Conservation (phyloP, 1,140 invertebrate species). For the Meloidogyne floridensis region DNA sequence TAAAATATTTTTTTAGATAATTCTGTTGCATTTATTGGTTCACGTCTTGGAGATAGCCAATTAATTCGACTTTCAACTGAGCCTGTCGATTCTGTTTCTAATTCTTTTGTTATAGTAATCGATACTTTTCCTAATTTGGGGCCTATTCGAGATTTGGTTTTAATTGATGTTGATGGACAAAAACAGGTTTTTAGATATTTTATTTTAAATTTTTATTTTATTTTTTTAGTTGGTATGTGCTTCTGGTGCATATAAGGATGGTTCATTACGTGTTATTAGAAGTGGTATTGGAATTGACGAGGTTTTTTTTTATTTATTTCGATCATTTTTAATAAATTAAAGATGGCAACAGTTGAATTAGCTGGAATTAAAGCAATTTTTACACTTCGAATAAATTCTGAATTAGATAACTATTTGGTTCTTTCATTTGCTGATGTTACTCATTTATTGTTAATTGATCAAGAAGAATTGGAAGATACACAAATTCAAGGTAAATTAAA, state of each 20-base stretch:
- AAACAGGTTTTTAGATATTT: background rate
- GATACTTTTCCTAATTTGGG: constrained; percentile 95
- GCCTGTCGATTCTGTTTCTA: constrained; percentile 76
- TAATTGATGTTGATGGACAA: background rate
- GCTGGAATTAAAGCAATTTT: constrained; percentile 83
- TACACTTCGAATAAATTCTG: constrained; percentile 43
- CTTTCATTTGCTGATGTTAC: constrained; percentile 60
- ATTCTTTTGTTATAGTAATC: constrained; percentile 86
- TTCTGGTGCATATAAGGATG: constrained; percentile 81
- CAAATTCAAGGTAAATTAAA: constrained; percentile 73
- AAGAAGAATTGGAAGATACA: constrained; percentile 95
- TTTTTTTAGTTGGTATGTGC: constrained; percentile 93
- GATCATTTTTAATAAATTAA: background rate
- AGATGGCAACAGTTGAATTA: constrained; percentile 89
- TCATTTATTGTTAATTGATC: constrained; percentile 79
- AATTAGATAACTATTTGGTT: constrained; percentile 58
- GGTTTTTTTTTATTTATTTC: constrained; percentile 21
- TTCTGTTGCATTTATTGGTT: constrained; percentile 91
- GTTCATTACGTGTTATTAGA: constrained; percentile 90
- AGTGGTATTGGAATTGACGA: constrained; percentile 97
- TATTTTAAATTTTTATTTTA: constrained; percentile 83
- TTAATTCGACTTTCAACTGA: constrained; percentile 85
- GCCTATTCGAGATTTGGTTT: constrained; percentile 93
- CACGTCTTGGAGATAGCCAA: constrained; percentile 92
- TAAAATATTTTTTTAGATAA: constrained; percentile 18